phyloP scores from a whole-genome alignment of 2,113 vertebrate genomes.

The Triplophysa tibetana region DNA sequence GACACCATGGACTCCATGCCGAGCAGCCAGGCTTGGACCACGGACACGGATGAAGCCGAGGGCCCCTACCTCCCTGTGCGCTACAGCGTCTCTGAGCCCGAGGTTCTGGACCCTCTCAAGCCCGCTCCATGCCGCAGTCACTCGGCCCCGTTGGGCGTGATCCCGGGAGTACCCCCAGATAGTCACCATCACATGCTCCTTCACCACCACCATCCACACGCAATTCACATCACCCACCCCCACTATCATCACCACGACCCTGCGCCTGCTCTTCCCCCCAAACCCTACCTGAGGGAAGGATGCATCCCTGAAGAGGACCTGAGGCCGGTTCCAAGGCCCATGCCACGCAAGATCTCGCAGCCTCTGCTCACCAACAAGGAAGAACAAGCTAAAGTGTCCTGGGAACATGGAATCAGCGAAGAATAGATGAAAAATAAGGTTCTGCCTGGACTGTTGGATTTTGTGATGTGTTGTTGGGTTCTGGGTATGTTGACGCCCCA shows the following conservation, averaged over 20 bases:
- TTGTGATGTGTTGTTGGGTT: background rate
- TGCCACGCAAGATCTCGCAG: slow-evolving; percentile 85
- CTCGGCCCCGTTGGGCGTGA: slow-evolving; percentile 84
- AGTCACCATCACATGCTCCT: slow-evolving; percentile 69
- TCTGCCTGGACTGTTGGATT: background rate
- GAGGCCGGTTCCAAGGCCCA: slow-evolving; percentile 69
- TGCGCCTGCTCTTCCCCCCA: slow-evolving; percentile 85
- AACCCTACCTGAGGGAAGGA: slow-evolving; percentile 89
- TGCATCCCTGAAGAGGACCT: slow-evolving; percentile 83
- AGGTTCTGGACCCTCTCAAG: slow-evolving; percentile 86
- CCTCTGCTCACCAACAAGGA: slow-evolving; percentile 84
- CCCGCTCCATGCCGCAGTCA: slow-evolving; percentile 87
- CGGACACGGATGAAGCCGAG: slow-evolving; percentile 83
- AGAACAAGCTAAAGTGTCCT: slow-evolving; percentile 89
- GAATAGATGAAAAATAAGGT: slow-evolving; percentile 69
- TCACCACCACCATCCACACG: slow-evolving; percentile 73
- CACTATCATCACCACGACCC: slow-evolving; percentile 74
- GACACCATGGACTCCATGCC: slow-evolving; percentile 90
- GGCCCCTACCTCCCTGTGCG: slow-evolving; percentile 88
- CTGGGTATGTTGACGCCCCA: background rate
- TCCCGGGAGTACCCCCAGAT: slow-evolving; percentile 63
- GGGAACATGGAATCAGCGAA: slow-evolving; percentile 87
- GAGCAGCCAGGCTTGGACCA: slow-evolving; percentile 87
- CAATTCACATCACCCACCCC: slow-evolving; percentile 65
- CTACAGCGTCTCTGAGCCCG: slow-evolving; percentile 91